phyloP scores from a whole-genome alignment of 2,113 vertebrate genomes.

The Myrmophylax atrothorax region DNA sequence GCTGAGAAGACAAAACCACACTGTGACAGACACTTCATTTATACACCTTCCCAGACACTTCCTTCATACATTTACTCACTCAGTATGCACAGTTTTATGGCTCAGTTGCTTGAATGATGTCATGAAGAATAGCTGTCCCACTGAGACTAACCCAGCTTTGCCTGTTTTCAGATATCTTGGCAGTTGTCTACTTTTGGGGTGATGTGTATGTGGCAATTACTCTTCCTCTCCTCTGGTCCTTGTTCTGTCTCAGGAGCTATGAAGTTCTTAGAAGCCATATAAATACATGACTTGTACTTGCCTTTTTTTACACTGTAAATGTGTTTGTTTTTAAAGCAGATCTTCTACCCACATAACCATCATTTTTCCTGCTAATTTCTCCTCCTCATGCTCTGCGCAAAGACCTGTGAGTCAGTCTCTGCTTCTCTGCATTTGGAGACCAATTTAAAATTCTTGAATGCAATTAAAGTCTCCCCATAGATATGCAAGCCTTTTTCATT shows the following conservation, averaged over 20 bases:
- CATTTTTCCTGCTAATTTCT: neutral
- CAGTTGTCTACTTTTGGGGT: slow-evolving; percentile 32
- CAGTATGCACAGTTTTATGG: neutral
- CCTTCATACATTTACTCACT: neutral
- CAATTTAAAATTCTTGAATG: slow-evolving; percentile 40
- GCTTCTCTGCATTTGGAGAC: neutral
- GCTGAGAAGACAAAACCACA: neutral
- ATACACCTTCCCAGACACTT: neutral
- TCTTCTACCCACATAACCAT: neutral
- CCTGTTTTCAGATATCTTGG: slow-evolving; percentile 27
- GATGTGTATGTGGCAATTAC: neutral
- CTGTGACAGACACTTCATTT: neutral
- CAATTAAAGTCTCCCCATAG: neutral
- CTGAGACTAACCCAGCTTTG: neutral
- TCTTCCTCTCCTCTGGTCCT: neutral
- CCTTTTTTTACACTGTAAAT: neutral
- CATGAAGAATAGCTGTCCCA: neutral
- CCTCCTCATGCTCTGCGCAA: neutral
- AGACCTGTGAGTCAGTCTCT: neutral
- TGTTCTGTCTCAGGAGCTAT: neutral
- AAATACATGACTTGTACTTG: neutral
- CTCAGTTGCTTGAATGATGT: neutral
- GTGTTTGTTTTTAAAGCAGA: neutral
- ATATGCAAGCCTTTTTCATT: neutral
- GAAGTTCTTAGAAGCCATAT: neutral